Conservation (phyloP, 1,140 invertebrate genomes). For the Pseudomyrmex dendroicus region DNA sequence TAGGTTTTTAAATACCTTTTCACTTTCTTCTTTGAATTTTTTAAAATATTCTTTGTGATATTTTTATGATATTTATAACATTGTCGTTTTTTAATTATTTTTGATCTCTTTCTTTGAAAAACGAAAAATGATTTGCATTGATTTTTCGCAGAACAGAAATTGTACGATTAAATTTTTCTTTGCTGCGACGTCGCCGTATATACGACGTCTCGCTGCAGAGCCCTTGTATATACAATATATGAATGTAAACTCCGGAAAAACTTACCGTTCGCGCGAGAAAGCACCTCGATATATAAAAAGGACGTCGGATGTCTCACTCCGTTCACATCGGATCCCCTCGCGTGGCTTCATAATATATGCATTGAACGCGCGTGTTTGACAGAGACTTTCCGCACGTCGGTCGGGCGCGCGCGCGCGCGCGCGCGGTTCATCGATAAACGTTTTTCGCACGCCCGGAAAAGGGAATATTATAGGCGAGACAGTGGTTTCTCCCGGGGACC, state of each 20-base stretch:
- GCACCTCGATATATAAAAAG: constrained; percentile 14
- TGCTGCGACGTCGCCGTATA: neutral
- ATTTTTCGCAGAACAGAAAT: neutral
- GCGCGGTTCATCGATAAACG: constrained; percentile 54
- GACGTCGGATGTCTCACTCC: constrained; percentile 1
- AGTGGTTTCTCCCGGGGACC: constrained; percentile 32
- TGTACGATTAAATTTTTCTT: neutral
- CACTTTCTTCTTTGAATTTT: too few relatives aligned
- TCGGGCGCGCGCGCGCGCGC: neutral
- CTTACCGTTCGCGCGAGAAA: constrained; percentile 10
- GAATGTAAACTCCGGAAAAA: neutral
- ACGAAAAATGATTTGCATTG: neutral
- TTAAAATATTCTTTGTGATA: too few relatives aligned
- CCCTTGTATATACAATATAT: neutral
- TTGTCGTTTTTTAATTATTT: too few relatives aligned
- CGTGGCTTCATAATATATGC: constrained; percentile 33
- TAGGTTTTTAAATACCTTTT: too few relatives aligned
- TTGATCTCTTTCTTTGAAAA: too few relatives aligned
- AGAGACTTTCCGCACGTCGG: constrained; percentile 35
- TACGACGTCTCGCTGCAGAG: neutral
- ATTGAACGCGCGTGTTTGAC: constrained; percentile 38
- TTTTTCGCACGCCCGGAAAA: constrained; percentile 37
- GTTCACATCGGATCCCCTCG: neutral
- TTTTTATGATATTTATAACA: too few relatives aligned
- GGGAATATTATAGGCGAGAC: constrained; percentile 47